These are phyloP conservation scores for Eolophus roseicapilla DNA, from an alignment of 2,113 vertebrate genomes.

Conservation along the genomic window DNA sequence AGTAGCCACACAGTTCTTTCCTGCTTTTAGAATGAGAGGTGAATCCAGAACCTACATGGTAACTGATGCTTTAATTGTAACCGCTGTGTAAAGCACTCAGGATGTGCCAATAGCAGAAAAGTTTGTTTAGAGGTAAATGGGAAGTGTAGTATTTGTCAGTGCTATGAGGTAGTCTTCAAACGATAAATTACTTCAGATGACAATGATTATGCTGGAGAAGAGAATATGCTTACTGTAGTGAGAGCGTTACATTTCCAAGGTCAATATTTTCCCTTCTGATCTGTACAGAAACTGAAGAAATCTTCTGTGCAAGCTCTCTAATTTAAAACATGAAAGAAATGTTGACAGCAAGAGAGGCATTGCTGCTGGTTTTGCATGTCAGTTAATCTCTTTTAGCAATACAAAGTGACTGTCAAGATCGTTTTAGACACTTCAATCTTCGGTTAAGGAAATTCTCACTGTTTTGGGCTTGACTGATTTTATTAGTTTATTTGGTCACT, in stretches of 20 bases:
- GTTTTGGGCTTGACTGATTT: not conserved
- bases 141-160: not conserved
- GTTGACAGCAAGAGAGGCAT: not conserved
- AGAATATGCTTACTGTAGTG: not conserved
- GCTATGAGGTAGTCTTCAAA: not conserved
- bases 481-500: not conserved
- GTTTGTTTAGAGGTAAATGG: not conserved
- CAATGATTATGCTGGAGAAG: not conserved
- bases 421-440: not conserved
- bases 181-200: not conserved
- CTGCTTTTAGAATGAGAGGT: not conserved
- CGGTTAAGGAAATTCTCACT: not conserved
- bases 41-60: not conserved
- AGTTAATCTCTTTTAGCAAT: not conserved
- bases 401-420: not conserved
- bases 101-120: not conserved
- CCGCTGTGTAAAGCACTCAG: not conserved
- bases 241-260: not conserved
- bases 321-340: conserved; percentile 49
- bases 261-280: conserved; percentile 7
- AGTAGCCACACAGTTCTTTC: not conserved
- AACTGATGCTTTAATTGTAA: not conserved
- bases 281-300: conserved; percentile 1
- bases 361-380: not conserved
- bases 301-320: not conserved